Base-by-base conservation (phyloP, 2,888 invertebrate species). In the Malachius bipustulatus region DNA sequence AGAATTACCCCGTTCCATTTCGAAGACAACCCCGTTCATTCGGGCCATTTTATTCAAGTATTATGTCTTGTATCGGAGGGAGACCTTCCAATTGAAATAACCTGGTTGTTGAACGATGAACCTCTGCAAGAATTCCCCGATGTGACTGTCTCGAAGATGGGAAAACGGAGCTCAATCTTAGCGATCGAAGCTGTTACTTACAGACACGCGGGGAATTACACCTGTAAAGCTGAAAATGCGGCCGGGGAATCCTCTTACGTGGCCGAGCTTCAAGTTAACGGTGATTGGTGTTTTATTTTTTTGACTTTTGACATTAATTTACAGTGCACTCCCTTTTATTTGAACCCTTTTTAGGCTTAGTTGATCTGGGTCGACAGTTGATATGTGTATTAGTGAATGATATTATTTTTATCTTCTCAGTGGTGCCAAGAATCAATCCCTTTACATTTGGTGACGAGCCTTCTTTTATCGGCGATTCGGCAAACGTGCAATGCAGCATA, bases 1-100 rank as follows among this genome's bases (percentile, higher is more conserved):
- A 77, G 81, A 68, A 77, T 85, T 54, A 75, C 77, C 50, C 75
- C 79, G 42, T 84, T 83, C 55, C 70, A 75, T 52, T 83, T 83
- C 56, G 82, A 82, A 47, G 79, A 79, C 43, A 78, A 78, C 49
- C 72, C 76, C 34, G 66, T 73, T 32, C 57, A 62, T 41, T 50
- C 56, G 24, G 58, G 55, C 10, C 55, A 56, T 34, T 57, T 55
- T 38, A 53, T 52, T 16, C 56, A 56, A 45, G 48, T 60, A 11
- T 72, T 70, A 35, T 82, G 82, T 58, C 71, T 75, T 45, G 73
- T 75, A 34, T 70, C 73, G 34, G 75, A 77, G 60, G 82, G 84
- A 41, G 83, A 83, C 61, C 63, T 75, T 43, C 84, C 84, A 33
- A 65, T 84, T 51, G 73, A 73, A 46, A 76, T 84, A 44, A 66